Percentiles rank a stretch among this genome's conserved stretches.
Evolutionary conservation across 2,888 invertebrate genomes (phyloP).

Genomic region (Drosophila cyrtoloma): DNA sequence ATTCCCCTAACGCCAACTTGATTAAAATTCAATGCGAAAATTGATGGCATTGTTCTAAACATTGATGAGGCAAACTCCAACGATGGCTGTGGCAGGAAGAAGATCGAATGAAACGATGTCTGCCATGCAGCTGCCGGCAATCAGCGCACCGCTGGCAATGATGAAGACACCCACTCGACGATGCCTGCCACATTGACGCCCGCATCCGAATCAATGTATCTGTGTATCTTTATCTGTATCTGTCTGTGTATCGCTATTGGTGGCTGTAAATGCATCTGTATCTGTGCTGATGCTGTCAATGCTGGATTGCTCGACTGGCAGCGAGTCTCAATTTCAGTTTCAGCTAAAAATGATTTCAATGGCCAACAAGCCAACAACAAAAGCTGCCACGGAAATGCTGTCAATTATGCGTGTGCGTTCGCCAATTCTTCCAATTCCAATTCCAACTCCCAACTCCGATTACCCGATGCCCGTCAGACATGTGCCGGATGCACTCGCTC

Average conservation of each 20-base stretch:
- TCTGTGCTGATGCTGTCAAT: slow-evolving; percentile 33
- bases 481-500: slow-evolving; percentile 45
- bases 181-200: slow-evolving; percentile 30
- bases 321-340: slow-evolving; percentile 54
- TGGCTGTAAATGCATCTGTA: slow-evolving; percentile 14
- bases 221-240: slow-evolving; percentile 1
- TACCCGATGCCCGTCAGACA: slow-evolving; percentile 19
- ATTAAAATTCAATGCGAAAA: slow-evolving; percentile 75
- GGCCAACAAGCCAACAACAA: slow-evolving; percentile 53
- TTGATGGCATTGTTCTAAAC: slow-evolving; percentile 67
- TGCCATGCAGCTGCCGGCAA: slow-evolving; percentile 36
- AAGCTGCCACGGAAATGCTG: slow-evolving; percentile 69
- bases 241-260: background rate
- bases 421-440: slow-evolving; percentile 22
- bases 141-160: slow-evolving; percentile 45
- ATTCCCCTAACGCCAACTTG: slow-evolving; percentile 72
- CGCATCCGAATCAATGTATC: slow-evolving; percentile 9
- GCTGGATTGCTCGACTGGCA: slow-evolving; percentile 24
- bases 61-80: slow-evolving; percentile 51
- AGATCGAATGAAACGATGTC: slow-evolving; percentile 11
- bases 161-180: slow-evolving; percentile 37
- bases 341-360: slow-evolving; percentile 66
- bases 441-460: background rate
- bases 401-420: slow-evolving; percentile 70
- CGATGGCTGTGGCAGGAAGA: slow-evolving; percentile 12